These are phyloP conservation scores for Tychaedon coryphoeus DNA, from an alignment of 2,113 vertebrate genomes.

Conservation along the genomic window DNA sequence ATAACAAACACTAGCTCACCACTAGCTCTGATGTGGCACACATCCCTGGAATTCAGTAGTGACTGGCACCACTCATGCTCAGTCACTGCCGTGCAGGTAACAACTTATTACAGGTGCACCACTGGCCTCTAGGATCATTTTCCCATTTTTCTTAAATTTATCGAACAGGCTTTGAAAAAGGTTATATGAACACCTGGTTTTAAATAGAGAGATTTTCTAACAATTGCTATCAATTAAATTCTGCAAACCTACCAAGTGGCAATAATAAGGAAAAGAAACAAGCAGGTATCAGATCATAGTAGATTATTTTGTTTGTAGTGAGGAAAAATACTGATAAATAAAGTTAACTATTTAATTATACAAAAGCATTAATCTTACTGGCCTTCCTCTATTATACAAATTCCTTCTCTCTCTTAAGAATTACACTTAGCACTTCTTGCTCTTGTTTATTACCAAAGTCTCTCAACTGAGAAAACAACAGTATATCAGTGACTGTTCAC, in stretches of 20 bases:
- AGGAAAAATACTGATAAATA: not conserved
- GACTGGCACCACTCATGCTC: fast-evolving
- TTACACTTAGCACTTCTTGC: not conserved
- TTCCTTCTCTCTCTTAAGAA: not conserved
- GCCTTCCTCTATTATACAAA: not conserved
- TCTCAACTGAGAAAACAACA: not conserved
- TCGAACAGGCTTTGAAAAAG: not conserved
- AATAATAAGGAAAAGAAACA: not conserved
- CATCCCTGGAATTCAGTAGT: not conserved
- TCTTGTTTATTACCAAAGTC: not conserved
- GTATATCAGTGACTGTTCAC: not conserved
- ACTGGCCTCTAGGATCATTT: not conserved
- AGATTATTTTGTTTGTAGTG: not conserved
- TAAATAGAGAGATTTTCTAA: not conserved
- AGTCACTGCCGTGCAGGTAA: too few relatives aligned
- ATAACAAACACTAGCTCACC: not conserved
- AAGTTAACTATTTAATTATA: not conserved
- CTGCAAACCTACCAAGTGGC: not conserved
- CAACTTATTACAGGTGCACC: fast-evolving
- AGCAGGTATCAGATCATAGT: fast-evolving
- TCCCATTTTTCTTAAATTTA: not conserved
- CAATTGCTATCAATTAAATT: not conserved
- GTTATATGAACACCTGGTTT: not conserved
- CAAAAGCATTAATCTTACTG: not conserved
- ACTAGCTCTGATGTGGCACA: not conserved